These are phyloP conservation scores for Acanthis flammea DNA, from an alignment of 2,797 vertebrate species.

Conservation along the genomic window DNA sequence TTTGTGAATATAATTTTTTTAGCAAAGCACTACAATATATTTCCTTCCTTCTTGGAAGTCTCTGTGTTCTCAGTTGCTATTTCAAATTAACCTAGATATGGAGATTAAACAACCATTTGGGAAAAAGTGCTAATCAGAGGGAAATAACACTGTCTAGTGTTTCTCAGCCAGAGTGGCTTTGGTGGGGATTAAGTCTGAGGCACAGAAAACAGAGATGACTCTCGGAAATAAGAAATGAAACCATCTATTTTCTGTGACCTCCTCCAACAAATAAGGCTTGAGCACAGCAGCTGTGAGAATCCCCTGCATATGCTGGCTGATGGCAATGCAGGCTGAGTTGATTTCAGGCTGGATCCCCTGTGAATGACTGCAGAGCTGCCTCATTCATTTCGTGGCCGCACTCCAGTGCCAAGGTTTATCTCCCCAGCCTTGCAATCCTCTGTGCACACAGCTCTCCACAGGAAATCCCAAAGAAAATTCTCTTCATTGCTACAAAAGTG, in stretches of 20 bases:
- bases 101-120: conserved; percentile 47
- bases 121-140: conserved; percentile 27
- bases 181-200: conserved; percentile 31
- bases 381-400: background rate
- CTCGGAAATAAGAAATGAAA: conserved; percentile 40
- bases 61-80: conserved; percentile 2
- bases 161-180: conserved; percentile 35
- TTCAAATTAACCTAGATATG: conserved; percentile 55
- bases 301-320: conserved; percentile 26
- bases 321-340: conserved; percentile 4
- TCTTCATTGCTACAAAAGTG: background rate
- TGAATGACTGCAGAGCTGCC: conserved; percentile 8
- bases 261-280: conserved; percentile 18
- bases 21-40: background rate
- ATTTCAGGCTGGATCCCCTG: conserved; percentile 26
- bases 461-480: background rate
- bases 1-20: background rate
- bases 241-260: conserved; percentile 52
- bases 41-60: conserved; percentile 1
- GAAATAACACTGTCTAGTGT: conserved; percentile 19
- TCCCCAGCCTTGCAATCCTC: background rate
- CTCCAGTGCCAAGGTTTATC: conserved; percentile 38
- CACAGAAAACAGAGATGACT: conserved; percentile 19
- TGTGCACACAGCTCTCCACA: background rate
- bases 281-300: conserved; percentile 50